These are phyloP conservation scores for Gila robusta DNA, from an alignment of 2,797 vertebrate genomes.

Conservation along the genomic window DNA sequence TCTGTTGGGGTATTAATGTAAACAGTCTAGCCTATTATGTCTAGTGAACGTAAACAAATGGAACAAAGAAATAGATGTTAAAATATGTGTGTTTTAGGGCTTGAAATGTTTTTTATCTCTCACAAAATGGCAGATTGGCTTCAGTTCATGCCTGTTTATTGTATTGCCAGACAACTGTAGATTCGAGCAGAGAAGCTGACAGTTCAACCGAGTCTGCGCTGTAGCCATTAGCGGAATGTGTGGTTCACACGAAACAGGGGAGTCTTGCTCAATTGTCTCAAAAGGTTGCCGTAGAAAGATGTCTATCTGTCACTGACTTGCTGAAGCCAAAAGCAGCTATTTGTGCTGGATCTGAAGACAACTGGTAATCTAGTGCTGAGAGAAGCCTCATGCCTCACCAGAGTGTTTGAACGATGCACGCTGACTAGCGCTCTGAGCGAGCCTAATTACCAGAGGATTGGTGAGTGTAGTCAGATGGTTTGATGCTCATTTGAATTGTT, in stretches of 20 bases:
- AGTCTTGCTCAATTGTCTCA: constrained; percentile 28
- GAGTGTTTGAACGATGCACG: neutral
- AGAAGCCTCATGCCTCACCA: neutral
- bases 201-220: neutral
- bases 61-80: neutral
- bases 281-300: constrained; percentile 25
- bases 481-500: constrained; percentile 33
- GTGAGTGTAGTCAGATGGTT: constrained; percentile 11
- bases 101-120: neutral
- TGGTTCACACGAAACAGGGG: neutral
- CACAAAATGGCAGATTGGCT: neutral
- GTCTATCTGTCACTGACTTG: constrained; percentile 33
- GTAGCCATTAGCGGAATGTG: constrained; percentile 36
- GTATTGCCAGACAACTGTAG: constrained; percentile 8
- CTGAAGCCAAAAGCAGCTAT: constrained; percentile 39
- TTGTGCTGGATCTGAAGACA: constrained; percentile 25
- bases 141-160: constrained; percentile 24
- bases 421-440: constrained; percentile 1
- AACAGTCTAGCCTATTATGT: neutral
- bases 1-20: too few relatives aligned
- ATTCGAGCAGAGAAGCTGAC: constrained; percentile 12
- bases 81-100: neutral
- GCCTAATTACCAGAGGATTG: constrained; percentile 25
- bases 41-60: neutral
- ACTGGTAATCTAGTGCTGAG: constrained; percentile 29